Evolutionary conservation across 1,140 invertebrate genomes (phyloP).

Genomic region (Gryllus bimaculatus): DNA sequence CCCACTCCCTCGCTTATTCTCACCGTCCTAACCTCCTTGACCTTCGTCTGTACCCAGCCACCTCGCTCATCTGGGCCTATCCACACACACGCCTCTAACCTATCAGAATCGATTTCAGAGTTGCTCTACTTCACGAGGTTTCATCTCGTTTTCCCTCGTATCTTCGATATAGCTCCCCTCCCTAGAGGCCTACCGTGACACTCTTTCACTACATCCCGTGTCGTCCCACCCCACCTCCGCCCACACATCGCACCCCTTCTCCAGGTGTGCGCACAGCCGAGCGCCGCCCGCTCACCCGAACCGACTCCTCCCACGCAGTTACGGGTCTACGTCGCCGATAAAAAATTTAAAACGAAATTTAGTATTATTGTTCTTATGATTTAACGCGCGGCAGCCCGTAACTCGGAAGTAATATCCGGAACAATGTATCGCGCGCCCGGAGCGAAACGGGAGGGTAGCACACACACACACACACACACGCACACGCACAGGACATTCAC

Average conservation of each 20-base stretch:
- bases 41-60: no score
- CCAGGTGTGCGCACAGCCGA: neutral
- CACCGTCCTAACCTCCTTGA: no score
- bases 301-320: neutral
- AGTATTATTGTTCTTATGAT: neutral
- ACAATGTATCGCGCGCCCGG: neutral
- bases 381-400: neutral
- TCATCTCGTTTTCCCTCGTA: neutral
- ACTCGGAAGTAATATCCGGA: neutral
- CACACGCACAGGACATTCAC: neutral
- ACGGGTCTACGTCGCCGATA: neutral
- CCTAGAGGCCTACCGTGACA: neutral
- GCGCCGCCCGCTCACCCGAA: neutral
- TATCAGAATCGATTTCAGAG: neutral
- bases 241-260: neutral
- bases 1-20: no score
- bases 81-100: neutral
- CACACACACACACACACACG: neutral
- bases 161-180: neutral
- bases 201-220: neutral
- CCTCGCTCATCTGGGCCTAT: no score
- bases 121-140: neutral
- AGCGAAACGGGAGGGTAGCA: neutral
- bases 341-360: conserved; percentile 2
- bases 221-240: neutral